Conservation (phyloP, 2,888 invertebrate species). For the Mythimna ferrago region DNA sequence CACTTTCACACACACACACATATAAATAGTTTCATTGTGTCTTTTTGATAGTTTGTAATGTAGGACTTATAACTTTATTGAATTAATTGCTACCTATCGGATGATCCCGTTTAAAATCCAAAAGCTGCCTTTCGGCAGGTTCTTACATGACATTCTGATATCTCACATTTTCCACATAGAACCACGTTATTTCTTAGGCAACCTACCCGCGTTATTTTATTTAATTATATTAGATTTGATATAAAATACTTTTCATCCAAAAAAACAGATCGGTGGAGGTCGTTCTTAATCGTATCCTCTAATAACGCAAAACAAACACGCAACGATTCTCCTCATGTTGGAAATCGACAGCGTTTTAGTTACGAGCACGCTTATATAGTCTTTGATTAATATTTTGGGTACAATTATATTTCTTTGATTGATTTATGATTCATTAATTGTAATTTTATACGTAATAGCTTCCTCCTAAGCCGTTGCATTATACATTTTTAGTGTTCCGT, state of each 20-base stretch:
- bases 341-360: slow-evolving; percentile 11
- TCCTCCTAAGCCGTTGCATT: slow-evolving; percentile 3
- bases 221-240: no score
- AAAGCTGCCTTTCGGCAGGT: slow-evolving; percentile 68
- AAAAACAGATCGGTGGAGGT: no score
- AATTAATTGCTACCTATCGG: slow-evolving; percentile 62
- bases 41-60: no score
- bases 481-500: background rate
- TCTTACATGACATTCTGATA: slow-evolving; percentile 61
- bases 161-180: slow-evolving; percentile 34
- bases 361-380: slow-evolving; percentile 24
- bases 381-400: background rate
- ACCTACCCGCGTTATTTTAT: no score
- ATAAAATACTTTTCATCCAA: no score
- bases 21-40: no score
- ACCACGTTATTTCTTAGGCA: background rate
- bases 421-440: background rate
- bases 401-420: slow-evolving; percentile 14
- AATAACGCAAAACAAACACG: slow-evolving; percentile 30
- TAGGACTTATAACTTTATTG: no score
- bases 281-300: no score
- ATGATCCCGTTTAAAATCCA: slow-evolving; percentile 70
- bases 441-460: background rate
- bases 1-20: no score
- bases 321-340: slow-evolving; percentile 50